Evolutionary conservation across 2,113 vertebrate genomes (phyloP).

Genomic region (Leucosticte australis): DNA sequence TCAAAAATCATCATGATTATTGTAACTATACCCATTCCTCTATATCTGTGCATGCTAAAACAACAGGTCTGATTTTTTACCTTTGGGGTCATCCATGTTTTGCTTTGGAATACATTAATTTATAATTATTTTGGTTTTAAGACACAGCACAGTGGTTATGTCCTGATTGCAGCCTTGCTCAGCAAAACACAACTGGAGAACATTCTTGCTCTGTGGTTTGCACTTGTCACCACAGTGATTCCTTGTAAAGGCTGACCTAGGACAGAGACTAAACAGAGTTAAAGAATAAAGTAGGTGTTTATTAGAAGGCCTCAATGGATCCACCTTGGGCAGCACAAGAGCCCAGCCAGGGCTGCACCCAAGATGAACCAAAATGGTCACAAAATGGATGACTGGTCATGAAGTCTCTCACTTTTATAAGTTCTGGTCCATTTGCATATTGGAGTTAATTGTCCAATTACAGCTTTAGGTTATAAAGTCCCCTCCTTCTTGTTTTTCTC

Average conservation of each 20-base stretch:
- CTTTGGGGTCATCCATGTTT: not conserved
- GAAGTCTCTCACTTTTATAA: not conserved
- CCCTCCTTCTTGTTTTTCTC: too few relatives aligned
- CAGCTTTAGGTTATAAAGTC: too few relatives aligned
- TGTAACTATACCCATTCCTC: not conserved
- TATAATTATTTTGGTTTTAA: not conserved
- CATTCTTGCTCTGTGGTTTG: not conserved
- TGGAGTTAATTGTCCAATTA: not conserved
- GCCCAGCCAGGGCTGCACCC: not conserved
- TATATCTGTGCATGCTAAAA: not conserved
- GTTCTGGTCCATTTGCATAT: not conserved
- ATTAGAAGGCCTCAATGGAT: not conserved
- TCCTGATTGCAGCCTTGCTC: not conserved
- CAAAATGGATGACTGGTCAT: accelerated
- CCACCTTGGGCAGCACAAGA: not conserved
- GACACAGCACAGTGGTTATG: accelerated
- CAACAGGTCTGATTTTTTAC: not conserved
- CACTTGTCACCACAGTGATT: not conserved
- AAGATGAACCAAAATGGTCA: not conserved
- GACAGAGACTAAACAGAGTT: not conserved
- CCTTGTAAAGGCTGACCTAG: not conserved
- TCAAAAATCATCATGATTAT: not conserved
- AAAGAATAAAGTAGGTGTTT: not conserved
- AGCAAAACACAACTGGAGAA: not conserved
- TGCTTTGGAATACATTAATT: not conserved